phyloP scores from a whole-genome alignment of 1,140 invertebrate genomes.

The Drosophila setifemur region DNA sequence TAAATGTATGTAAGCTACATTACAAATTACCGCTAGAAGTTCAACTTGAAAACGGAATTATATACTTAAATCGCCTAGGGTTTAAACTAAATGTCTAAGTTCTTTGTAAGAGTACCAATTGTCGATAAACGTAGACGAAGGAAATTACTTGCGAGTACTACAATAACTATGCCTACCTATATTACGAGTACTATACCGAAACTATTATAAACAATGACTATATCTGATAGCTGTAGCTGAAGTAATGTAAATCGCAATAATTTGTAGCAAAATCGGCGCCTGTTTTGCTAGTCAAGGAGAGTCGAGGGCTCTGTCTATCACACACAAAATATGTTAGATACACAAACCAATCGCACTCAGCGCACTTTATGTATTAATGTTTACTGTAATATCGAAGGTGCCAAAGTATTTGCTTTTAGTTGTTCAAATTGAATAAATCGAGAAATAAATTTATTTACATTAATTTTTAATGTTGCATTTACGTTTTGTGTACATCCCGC shows the following conservation, averaged over 20 bases:
- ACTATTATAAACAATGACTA: conserved; percentile 49
- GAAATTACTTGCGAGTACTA: conserved; percentile 60
- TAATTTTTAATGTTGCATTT: conserved; percentile 38
- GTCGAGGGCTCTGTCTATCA: conserved; percentile 3
- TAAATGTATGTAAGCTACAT: conserved; percentile 22
- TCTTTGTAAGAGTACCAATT: conserved; percentile 60
- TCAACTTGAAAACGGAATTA: conserved; percentile 49
- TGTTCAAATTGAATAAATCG: conserved; percentile 64
- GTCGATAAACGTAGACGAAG: conserved; percentile 48
- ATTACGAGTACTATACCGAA: conserved; percentile 20
- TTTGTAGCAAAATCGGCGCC: conserved; percentile 61
- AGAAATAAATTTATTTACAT: conserved; percentile 36
- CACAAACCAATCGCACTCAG: conserved; percentile 15
- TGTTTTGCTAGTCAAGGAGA: conserved; percentile 73
- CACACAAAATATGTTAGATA: conserved; percentile 19
- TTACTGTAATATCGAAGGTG: conserved; percentile 61
- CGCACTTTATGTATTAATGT: conserved; percentile 16
- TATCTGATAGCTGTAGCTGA: conserved; percentile 53
- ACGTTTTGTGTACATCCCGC: conserved; percentile 2
- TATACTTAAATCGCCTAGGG: conserved; percentile 37
- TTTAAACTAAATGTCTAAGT: conserved; percentile 62
- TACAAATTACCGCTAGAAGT: conserved; percentile 37
- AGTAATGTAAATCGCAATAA: conserved; percentile 57
- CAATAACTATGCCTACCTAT: conserved; percentile 62
- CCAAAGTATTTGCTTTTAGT: conserved; percentile 80